A percentile compares a stretch with the other conserved stretches of the same genome.
Evolutionary conservation across 2,888 invertebrate genomes (phyloP).

Genomic region (Aelia acuminata): DNA sequence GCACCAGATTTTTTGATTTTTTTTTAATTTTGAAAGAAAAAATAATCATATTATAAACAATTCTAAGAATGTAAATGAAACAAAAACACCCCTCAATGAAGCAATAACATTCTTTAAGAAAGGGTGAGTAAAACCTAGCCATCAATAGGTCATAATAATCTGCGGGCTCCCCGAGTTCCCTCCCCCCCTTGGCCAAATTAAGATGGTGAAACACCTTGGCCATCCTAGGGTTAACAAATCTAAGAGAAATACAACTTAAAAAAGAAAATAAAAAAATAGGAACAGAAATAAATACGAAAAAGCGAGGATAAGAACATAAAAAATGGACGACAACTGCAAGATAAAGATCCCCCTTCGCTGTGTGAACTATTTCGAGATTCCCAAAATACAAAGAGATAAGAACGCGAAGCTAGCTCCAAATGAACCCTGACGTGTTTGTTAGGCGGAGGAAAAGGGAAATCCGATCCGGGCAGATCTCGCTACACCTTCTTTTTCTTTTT

Average conservation of each 20-base stretch:
- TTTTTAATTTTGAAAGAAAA: too few relatives aligned
- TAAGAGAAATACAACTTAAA: neutral
- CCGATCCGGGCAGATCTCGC: neutral
- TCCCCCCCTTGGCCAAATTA: too few relatives aligned
- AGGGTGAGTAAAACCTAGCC: too few relatives aligned
- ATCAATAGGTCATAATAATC: too few relatives aligned
- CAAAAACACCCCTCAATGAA: too few relatives aligned
- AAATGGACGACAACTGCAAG: slow-evolving; percentile 25
- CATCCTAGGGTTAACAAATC: too few relatives aligned
- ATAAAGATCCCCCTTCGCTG: slow-evolving; percentile 46
- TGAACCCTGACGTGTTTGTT: slow-evolving; percentile 45
- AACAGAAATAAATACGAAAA: slow-evolving; percentile 12
- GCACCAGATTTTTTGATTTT: too few relatives aligned
- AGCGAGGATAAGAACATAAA: slow-evolving; percentile 10
- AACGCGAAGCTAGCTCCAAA: neutral
- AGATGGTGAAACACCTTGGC: too few relatives aligned
- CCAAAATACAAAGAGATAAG: slow-evolving; percentile 34
- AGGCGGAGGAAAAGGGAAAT: neutral
- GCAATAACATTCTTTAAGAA: too few relatives aligned
- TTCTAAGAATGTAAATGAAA: too few relatives aligned
- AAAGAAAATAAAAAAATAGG: neutral
- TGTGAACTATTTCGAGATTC: slow-evolving; percentile 34
- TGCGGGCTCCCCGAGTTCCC: too few relatives aligned
- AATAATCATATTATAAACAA: too few relatives aligned
- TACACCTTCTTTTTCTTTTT: neutral